Conservation (phyloP, 2,888 invertebrate species). For the Deilephila elpenor region DNA sequence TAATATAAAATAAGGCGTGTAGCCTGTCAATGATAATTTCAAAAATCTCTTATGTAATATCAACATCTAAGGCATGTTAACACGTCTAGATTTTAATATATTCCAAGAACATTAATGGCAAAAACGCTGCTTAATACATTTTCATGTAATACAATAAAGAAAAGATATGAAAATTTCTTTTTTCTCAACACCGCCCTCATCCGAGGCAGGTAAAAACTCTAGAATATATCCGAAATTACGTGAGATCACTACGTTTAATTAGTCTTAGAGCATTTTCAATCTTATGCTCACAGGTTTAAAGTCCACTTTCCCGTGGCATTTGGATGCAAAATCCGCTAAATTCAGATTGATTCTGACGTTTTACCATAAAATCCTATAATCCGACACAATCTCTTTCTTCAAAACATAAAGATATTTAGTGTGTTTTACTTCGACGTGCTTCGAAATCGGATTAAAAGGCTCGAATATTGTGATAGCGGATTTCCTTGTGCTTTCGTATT, state of each 20-base stretch:
- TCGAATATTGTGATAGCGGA: no score
- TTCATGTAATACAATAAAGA: constrained; percentile 15
- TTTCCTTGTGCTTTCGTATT: no score
- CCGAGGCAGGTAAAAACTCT: constrained; percentile 3
- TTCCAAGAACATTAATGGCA: not conserved
- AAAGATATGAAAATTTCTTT: constrained; percentile 24
- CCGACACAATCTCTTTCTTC: constrained; percentile 1
- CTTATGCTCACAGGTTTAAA: not conserved
- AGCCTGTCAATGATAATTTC: not conserved
- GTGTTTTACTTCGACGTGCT: not conserved
- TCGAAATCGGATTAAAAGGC: not conserved
- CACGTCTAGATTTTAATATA: not conserved
- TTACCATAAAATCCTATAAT: constrained; percentile 24
- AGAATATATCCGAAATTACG: constrained; percentile 18
- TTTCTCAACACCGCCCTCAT: not conserved
- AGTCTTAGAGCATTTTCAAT: not conserved
- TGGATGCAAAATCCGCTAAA: not conserved
- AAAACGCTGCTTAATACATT: not conserved
- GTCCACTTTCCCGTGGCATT: not conserved
- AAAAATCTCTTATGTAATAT: not conserved
- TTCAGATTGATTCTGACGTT: constrained; percentile 17
- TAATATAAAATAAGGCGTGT: no score
- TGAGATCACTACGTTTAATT: not conserved
- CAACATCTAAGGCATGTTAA: not conserved
- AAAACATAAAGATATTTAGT: constrained; percentile 4